Evolutionary conservation across 2,113 vertebrate genomes (phyloP).

Genomic region (Brienomyrus brachyistius): DNA sequence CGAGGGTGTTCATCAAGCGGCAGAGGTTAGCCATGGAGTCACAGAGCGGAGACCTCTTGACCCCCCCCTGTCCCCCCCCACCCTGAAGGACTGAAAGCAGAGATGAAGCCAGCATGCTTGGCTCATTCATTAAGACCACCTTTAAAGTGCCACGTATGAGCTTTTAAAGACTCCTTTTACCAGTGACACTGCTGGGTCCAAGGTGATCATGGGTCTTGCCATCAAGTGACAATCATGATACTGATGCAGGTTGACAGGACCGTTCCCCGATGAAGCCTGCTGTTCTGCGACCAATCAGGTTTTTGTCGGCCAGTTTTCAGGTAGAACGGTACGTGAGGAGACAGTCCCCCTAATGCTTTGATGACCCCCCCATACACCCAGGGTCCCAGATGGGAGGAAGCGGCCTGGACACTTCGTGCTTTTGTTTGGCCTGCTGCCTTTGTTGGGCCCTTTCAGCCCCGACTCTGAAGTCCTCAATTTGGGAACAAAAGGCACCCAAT

Average conservation of each 20-base stretch:
- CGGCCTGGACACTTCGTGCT: slow-evolving; percentile 27
- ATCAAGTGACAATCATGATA: not conserved
- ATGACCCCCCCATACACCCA: slow-evolving; percentile 13
- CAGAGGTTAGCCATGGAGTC: slow-evolving; percentile 22
- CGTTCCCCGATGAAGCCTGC: not conserved
- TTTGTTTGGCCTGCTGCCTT: slow-evolving; percentile 15
- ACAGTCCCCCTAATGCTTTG: slow-evolving; percentile 2
- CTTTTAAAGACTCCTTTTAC: not conserved
- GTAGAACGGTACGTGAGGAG: slow-evolving; percentile 16
- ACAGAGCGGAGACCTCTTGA: slow-evolving; percentile 6
- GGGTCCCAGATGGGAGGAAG: slow-evolving; percentile 26
- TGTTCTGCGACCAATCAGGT: slow-evolving; percentile 14
- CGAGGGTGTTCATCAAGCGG: slow-evolving; percentile 30
- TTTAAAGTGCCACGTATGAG: not conserved
- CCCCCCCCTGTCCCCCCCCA: not conserved
- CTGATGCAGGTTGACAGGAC: too few relatives aligned
- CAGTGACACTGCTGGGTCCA: not conserved
- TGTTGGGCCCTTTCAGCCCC: slow-evolving; percentile 28
- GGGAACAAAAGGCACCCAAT: slow-evolving; percentile 39
- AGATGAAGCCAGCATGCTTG: not conserved
- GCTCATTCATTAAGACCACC: not conserved
- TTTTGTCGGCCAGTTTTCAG: slow-evolving; percentile 26
- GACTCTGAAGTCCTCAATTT: slow-evolving; percentile 36
- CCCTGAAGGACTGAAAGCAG: not conserved
- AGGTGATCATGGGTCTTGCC: not conserved